Evolutionary conservation across 2,888 invertebrate species (phyloP).

Genomic region (Patella pellucida): DNA sequence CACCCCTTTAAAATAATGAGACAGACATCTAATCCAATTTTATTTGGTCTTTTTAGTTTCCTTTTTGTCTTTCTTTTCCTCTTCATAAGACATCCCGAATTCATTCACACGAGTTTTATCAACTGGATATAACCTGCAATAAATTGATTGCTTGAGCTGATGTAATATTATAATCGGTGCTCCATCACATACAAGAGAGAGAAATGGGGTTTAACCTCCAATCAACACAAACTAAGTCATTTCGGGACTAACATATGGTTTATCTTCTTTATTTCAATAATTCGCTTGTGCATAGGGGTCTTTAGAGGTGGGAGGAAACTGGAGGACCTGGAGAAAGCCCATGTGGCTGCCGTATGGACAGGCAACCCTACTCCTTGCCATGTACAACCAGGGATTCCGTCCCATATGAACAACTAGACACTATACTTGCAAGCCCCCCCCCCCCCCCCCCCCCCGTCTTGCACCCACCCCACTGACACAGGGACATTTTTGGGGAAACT

Average conservation of each 20-base stretch:
- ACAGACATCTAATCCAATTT: not conserved
- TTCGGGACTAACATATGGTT: too few relatives aligned
- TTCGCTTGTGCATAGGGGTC: too few relatives aligned
- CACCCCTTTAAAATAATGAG: too few relatives aligned
- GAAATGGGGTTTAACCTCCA: too few relatives aligned
- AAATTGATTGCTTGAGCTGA: not conserved
- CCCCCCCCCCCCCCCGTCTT: constrained; percentile 15
- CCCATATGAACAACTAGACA: too few relatives aligned
- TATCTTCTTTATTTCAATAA: too few relatives aligned
- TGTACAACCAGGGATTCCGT: too few relatives aligned
- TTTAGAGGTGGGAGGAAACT: too few relatives aligned
- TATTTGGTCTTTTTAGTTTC: constrained; percentile 34
- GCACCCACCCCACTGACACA: not conserved
- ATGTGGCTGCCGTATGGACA: too few relatives aligned
- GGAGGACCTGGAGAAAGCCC: too few relatives aligned
- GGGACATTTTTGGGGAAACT: constrained; percentile 20
- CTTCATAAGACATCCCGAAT: constrained; percentile 71
- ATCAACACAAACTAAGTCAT: too few relatives aligned
- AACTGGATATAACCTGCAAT: constrained; percentile 75
- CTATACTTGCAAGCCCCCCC: not conserved
- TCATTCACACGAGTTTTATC: constrained; percentile 89
- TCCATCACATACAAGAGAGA: not conserved
- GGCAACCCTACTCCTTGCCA: too few relatives aligned
- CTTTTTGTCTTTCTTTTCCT: constrained; percentile 34
- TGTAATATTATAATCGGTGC: not conserved